A percentile compares a stretch with the other conserved stretches of the same genome.
phyloP scores from a whole-genome alignment of 2,797 vertebrate species.

The Acanthornis magna region DNA sequence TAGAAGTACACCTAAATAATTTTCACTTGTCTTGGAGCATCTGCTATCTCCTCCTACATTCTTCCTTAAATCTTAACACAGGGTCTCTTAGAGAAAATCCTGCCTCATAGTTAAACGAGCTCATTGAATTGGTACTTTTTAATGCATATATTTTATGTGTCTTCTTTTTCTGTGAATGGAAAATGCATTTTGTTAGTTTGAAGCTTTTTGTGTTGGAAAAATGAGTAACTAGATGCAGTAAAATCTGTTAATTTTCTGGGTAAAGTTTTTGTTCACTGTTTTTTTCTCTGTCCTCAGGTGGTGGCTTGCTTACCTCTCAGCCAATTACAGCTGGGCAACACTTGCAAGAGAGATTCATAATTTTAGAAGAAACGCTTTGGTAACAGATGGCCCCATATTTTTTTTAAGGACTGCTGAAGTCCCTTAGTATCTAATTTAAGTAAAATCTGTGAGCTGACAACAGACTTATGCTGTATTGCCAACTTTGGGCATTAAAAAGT shows the following conservation, averaged over 20 bases:
- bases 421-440: slow-evolving; percentile 53
- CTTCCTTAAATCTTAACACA: slow-evolving; percentile 17
- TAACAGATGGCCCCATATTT: slow-evolving; percentile 45
- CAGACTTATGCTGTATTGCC: slow-evolving; percentile 17
- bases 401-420: slow-evolving; percentile 47
- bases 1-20: slow-evolving; percentile 19
- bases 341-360: neutral
- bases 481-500: slow-evolving; percentile 29
- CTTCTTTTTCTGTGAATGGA: neutral
- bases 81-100: neutral
- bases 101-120: neutral
- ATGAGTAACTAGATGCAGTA: neutral
- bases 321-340: slow-evolving; percentile 31
- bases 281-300: neutral
- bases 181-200: neutral
- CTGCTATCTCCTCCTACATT: slow-evolving; percentile 43
- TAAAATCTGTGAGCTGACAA: slow-evolving; percentile 50
- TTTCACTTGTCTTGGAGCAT: slow-evolving; percentile 33
- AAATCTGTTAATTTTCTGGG: neutral
- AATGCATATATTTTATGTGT: neutral
- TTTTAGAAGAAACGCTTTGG: slow-evolving; percentile 47
- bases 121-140: neutral
- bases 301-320: neutral
- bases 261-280: neutral
- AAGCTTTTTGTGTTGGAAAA: neutral